Evolutionary conservation across 1,140 invertebrate genomes (phyloP).

Genomic region (Aphidius gifuensis): DNA sequence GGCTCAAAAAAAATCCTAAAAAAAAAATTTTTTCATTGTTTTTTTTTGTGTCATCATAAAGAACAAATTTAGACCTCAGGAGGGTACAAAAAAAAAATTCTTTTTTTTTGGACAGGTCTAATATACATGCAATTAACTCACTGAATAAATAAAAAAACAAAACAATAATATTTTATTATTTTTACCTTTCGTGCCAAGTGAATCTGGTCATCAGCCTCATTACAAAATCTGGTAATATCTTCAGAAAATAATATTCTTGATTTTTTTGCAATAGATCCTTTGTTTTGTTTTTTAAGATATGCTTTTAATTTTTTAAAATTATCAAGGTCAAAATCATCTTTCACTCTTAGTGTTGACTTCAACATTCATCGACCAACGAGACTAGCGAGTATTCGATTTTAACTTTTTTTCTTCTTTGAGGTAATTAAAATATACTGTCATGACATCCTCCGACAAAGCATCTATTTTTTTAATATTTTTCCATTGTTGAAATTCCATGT

Average conservation of each 20-base stretch:
- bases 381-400: too few species aligned
- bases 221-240: not conserved
- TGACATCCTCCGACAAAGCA: not conserved
- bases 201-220: not conserved
- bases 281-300: not conserved
- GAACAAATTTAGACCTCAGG: too few species aligned
- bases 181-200: not conserved
- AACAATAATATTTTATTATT: too few species aligned
- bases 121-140: too few species aligned
- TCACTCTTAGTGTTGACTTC: too few species aligned
- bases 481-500: not conserved
- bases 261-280: not conserved
- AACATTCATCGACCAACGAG: too few species aligned
- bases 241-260: not conserved
- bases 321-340: not conserved
- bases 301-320: not conserved
- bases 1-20: too few species aligned
- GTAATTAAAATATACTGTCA: not conserved
- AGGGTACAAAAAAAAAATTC: too few species aligned
- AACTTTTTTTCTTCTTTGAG: not conserved
- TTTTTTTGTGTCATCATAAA: too few species aligned
- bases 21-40: too few species aligned
- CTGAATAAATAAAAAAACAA: too few species aligned
- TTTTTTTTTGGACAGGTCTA: too few species aligned
- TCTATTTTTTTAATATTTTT: not conserved